Evolutionary conservation across 2,113 vertebrate genomes (phyloP), one percentile per base, ranked within the genome.

Genomic region (Scalopus aquaticus): DNA sequence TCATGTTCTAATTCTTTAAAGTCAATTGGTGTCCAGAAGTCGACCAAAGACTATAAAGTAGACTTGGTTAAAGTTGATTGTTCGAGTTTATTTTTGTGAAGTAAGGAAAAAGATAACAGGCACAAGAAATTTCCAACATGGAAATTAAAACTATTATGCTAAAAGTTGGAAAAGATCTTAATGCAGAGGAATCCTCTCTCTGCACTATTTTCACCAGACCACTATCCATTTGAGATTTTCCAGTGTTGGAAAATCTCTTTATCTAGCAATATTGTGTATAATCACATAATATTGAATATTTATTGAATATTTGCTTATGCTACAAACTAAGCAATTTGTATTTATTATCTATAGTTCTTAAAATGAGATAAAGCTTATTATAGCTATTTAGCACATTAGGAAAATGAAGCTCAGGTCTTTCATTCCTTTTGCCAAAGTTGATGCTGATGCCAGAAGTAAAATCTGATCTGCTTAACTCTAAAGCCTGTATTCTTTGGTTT

Each of bases 391-490:
- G 30, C 49, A 39, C 64, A 54, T n/a, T 49, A 93, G 83, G 82
- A 70, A 95, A 89, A 58, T 44, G 64, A 86, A 79, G 19, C 32
- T 69, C 51, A 60, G 17, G 46, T 16, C 17, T 93, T 80, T 79
- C 20, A 54, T 90, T 92, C 5, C 44, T 89, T 95, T 51, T 72
- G 37, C 51, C 51, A 96, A 92, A 93, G 62, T 19, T 67, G 72
- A 42, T 42, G n/a, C 2, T 89, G 80, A 83, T n/a, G 32, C 69
- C 46, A 70, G 30, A 89, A 89, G 93, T 83, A 83, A 93, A 93
- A 87, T 60, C 24, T 69, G 39, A 22, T 49, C 83, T 86, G 56
- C 46, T 79, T 94, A 58, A 39, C 35, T 62, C 73, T 54, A 79
- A 85, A 46, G 6, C 22, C 46, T 67, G 28, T 58, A 24, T 62